These are phyloP conservation scores for Formicarius rufipectus DNA, from an alignment of 2,113 vertebrate genomes.

Conservation along the genomic window DNA sequence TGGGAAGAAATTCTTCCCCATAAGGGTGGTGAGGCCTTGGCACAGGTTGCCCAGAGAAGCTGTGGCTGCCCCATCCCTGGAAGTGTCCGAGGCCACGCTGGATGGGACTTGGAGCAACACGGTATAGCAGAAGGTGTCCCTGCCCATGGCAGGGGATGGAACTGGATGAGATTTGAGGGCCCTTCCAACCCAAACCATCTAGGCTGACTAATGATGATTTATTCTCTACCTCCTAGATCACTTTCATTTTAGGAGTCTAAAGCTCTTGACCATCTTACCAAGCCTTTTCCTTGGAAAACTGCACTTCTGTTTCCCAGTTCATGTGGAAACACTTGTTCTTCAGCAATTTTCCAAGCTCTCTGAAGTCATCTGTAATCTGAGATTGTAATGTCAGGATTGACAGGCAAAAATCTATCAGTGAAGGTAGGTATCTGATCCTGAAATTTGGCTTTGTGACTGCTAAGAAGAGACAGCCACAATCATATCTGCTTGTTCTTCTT, in stretches of 20 bases:
- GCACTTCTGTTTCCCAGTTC: background rate
- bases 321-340: background rate
- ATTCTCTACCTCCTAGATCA: background rate
- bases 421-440: background rate
- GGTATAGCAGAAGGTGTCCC: background rate
- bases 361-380: background rate
- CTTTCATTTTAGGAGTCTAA: background rate
- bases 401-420: background rate
- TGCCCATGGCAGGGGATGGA: background rate
- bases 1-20: background rate
- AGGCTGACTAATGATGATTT: background rate
- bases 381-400: background rate
- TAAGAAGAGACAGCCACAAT: background rate
- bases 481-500: background rate
- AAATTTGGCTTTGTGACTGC: background rate
- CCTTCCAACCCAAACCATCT: background rate
- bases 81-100: background rate
- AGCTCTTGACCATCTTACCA: background rate
- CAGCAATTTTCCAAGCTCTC: background rate
- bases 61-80: background rate
- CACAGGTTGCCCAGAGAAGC: background rate
- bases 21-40: background rate
- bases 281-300: background rate
- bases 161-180: background rate
- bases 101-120: background rate